These are phyloP conservation scores for Petrocephalus schoutedeni DNA, from an alignment of 2,797 vertebrate genomes.

Conservation along the genomic window DNA sequence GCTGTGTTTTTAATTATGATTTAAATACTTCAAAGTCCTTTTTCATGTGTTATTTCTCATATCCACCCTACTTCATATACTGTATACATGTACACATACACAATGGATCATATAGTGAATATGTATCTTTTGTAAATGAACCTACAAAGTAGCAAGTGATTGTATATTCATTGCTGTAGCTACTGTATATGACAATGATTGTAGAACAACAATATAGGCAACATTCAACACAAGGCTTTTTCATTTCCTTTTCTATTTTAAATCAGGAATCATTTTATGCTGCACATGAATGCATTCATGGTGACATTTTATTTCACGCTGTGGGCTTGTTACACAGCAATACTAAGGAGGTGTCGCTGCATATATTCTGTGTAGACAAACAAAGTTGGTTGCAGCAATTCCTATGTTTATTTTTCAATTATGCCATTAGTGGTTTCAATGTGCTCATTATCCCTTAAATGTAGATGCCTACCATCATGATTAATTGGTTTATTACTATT, in stretches of 20 bases:
- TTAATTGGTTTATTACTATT: not conserved
- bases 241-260: constrained; percentile 2
- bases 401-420: not conserved
- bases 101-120: not conserved
- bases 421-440: not conserved
- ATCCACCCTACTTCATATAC: not conserved
- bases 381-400: not conserved
- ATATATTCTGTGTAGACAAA: not conserved
- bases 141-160: constrained; percentile 38
- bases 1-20: not conserved
- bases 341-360: not conserved
- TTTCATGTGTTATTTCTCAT: not conserved
- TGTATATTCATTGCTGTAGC: constrained; percentile 47
- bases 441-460: not conserved
- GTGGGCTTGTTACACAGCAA: not conserved
- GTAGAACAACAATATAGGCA: constrained; percentile 5
- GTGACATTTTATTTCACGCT: constrained; percentile 1
- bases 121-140: not conserved
- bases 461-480: not conserved
- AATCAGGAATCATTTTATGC: not conserved
- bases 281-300: not conserved
- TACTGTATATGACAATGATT: constrained; percentile 19
- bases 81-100: not conserved
- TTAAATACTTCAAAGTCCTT: not conserved
- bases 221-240: not conserved